Evolutionary conservation across 2,113 vertebrate genomes (phyloP).

Genomic region (Epinephelus fuscoguttatus): DNA sequence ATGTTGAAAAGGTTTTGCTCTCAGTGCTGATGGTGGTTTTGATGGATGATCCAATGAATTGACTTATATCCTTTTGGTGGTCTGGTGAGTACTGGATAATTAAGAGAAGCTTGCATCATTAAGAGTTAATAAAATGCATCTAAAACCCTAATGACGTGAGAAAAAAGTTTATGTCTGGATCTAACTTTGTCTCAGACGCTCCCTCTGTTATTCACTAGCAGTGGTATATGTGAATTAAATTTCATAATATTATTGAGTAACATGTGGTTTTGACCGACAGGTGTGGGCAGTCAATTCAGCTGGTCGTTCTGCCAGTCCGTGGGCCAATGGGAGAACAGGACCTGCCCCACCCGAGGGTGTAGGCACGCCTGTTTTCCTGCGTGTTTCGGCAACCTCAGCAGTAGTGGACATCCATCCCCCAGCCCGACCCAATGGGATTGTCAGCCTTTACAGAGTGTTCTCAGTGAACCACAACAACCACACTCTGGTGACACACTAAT

Average conservation of each 20-base stretch:
- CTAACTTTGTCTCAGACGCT: background rate
- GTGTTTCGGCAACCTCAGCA: slow-evolving; percentile 86
- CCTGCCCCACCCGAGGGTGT: slow-evolving; percentile 92
- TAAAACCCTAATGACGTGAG: slow-evolving; percentile 14
- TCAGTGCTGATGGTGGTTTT: slow-evolving; percentile 84
- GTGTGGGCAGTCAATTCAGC: slow-evolving; percentile 92
- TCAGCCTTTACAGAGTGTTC: slow-evolving; percentile 92
- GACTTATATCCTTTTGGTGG: slow-evolving; percentile 54
- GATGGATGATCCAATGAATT: slow-evolving; percentile 77
- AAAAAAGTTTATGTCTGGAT: slow-evolving; percentile 1
- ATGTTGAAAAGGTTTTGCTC: slow-evolving; percentile 92
- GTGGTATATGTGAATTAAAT: background rate
- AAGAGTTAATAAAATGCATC: slow-evolving; percentile 61
- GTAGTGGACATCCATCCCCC: slow-evolving; percentile 89
- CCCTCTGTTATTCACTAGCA: background rate
- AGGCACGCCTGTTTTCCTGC: slow-evolving; percentile 81
- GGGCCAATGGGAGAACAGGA: slow-evolving; percentile 87
- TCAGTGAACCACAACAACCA: slow-evolving; percentile 80
- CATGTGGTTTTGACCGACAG: slow-evolving; percentile 78
- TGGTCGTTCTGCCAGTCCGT: slow-evolving; percentile 85
- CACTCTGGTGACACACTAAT: slow-evolving; percentile 75
- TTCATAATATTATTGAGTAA: background rate
- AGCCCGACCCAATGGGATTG: slow-evolving; percentile 86
- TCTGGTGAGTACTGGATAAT: slow-evolving; percentile 63
- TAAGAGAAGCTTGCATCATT: slow-evolving; percentile 57